These are phyloP conservation scores for Slavum lentiscoides DNA, from an alignment of 2,888 invertebrate genomes.

Conservation along the genomic window DNA sequence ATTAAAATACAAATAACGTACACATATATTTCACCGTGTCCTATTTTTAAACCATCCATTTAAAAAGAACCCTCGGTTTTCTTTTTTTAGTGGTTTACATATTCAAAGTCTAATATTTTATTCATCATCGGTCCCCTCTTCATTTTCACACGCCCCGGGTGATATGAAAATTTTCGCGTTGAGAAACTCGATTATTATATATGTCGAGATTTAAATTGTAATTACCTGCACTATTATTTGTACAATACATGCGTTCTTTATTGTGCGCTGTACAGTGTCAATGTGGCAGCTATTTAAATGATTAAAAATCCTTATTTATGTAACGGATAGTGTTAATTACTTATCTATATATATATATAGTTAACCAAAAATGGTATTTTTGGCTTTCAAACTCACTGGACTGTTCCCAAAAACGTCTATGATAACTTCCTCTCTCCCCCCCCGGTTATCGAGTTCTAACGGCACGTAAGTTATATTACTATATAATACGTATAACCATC, in stretches of 20 bases:
- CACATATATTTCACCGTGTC: not conserved
- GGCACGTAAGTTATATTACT: not conserved
- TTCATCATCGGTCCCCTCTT: not conserved
- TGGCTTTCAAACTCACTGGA: constrained; percentile 29
- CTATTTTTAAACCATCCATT: constrained; percentile 6
- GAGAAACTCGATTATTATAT: not conserved
- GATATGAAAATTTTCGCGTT: not conserved
- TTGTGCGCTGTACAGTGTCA: not conserved
- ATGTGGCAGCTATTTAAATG: not conserved
- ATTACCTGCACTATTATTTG: too few relatives aligned
- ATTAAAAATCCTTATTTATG: not conserved
- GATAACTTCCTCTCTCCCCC: not conserved
- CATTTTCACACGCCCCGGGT: not conserved
- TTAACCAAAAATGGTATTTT: constrained; percentile 23
- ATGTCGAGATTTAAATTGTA: too few relatives aligned
- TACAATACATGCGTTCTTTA: too few relatives aligned
- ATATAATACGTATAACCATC: not conserved
- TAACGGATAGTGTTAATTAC: not conserved
- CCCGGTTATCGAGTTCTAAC: constrained; percentile 24
- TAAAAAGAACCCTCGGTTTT: not conserved
- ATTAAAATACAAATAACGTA: constrained; percentile 16
- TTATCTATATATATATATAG: not conserved
- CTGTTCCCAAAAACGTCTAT: constrained; percentile 18
- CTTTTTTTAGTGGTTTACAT: not conserved
- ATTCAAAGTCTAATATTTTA: constrained; percentile 12